Conservation (phyloP, 2,113 vertebrate species). For the Nipponia nippon region DNA sequence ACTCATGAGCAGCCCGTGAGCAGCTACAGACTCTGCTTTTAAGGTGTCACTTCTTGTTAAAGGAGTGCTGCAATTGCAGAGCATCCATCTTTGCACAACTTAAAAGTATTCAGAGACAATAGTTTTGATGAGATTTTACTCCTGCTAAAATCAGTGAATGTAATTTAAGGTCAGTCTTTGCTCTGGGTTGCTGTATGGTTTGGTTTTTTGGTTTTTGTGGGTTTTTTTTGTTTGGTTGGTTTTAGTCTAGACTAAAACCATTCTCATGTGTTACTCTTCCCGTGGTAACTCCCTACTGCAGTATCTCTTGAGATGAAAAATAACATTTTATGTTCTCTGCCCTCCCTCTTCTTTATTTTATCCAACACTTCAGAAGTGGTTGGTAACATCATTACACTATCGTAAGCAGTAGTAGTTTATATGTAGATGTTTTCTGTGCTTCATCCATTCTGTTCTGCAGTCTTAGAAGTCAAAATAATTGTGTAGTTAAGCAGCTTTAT, state of each 20-base stretch:
- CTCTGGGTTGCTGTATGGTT: background rate
- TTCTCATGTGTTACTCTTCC: background rate
- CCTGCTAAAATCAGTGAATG: background rate
- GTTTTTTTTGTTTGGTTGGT: background rate
- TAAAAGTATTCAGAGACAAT: background rate
- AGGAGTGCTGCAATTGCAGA: background rate
- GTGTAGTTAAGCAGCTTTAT: background rate
- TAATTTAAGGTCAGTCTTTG: background rate
- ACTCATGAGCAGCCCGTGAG: slow-evolving; percentile 17
- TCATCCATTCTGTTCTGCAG: background rate
- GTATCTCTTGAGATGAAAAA: background rate
- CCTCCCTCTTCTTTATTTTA: background rate
- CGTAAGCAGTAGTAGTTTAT: background rate
- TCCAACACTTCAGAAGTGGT: background rate
- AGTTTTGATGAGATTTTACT: background rate
- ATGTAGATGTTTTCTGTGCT: background rate
- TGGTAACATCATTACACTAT: background rate
- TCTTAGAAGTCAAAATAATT: slow-evolving; percentile 1
- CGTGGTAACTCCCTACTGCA: background rate
- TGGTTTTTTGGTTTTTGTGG: no score
- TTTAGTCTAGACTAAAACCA: background rate
- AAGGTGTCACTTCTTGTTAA: background rate
- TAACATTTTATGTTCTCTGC: background rate
- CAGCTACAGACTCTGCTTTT: slow-evolving; percentile 27
- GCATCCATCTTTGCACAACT: background rate